Base-by-base conservation (phyloP, 2,113 vertebrate species). In the Carassius auratus region DNA sequence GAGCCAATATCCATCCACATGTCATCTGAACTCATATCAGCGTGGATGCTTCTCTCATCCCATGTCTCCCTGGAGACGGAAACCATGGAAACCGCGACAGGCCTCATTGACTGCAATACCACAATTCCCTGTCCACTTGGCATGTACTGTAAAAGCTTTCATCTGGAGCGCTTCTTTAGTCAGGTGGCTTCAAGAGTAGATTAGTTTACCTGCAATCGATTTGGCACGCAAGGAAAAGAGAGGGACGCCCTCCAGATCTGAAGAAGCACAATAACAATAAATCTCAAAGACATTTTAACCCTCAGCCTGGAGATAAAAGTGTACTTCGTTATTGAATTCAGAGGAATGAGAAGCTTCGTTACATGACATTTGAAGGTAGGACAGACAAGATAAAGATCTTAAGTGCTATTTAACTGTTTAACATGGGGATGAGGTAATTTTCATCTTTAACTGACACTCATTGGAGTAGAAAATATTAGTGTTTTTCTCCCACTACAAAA, bases 171-270 rank as follows among this genome's bases (percentile, higher is more conserved):
- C 23, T 71, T 55, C 30, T 52, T 55, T 71, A 64, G 42, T 68
- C 61, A 78, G 45, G 64, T 69, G 78, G 55, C 36, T 81, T 62
- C 38, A 81, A 80, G 59, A 62, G 77, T 61, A 81, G 30, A 74
- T 74, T 86, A 57, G 57, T 74, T 86, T 76, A 62, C 69, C 85
- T 55, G 85, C 59, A 86, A 66, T 64, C 15, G 77, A 80, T 85
- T 73, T 73, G 69, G 10, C 66, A 71, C 5, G 13, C 3, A 1
- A 12, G 12, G 21, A 57, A 57, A 83, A n/a, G 21, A 73, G 2
- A 3, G 21, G 50, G 3, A 73, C 33, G 30, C 30, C 12, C 26
- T 38, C 26, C 48, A 55, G 48, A 83, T 83, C 12, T 59, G 50
- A 42, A 59, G 66, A 15, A 19, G 19, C 45, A 83, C 66, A 57